Percentiles rank a stretch among this genome's conserved stretches.
These are phyloP conservation scores for Vicugna pacos DNA, from an alignment of 2,113 vertebrate species.

Conservation along the genomic window DNA sequence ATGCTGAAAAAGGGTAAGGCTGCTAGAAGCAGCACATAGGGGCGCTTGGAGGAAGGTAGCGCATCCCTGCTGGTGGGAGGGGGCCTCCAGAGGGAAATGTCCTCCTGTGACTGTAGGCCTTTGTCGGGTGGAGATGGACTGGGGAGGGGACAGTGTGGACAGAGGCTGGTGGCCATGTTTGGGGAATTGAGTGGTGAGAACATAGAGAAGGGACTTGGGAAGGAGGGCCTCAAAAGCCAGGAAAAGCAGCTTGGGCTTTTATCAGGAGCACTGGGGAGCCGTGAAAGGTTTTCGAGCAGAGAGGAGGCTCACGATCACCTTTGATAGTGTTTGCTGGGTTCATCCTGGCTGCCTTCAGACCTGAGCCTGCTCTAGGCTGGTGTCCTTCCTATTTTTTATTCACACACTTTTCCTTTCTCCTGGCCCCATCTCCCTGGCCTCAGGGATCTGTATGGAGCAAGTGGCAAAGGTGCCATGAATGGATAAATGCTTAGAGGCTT, in stretches of 20 bases:
- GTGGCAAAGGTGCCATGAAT: not conserved
- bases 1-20: not conserved
- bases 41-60: not conserved
- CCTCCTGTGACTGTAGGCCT: not conserved
- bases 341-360: not conserved
- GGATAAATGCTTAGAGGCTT: not conserved
- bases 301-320: not conserved
- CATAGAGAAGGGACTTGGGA: not conserved
- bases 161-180: not conserved
- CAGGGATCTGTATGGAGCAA: not conserved
- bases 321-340: not conserved
- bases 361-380: not conserved
- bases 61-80: not conserved
- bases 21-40: not conserved
- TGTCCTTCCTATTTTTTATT: not conserved
- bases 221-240: not conserved
- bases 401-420: not conserved
- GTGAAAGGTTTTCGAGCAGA: not conserved
- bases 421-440: not conserved
- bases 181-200: not conserved
- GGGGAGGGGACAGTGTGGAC: not conserved
- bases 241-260: not conserved
- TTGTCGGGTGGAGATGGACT: not conserved
- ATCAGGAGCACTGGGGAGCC: not conserved
- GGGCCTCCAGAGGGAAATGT: not conserved